Base-by-base conservation (phyloP, 92 coral and sea anemone genomes). In the Pocillopora meandrina region DNA sequence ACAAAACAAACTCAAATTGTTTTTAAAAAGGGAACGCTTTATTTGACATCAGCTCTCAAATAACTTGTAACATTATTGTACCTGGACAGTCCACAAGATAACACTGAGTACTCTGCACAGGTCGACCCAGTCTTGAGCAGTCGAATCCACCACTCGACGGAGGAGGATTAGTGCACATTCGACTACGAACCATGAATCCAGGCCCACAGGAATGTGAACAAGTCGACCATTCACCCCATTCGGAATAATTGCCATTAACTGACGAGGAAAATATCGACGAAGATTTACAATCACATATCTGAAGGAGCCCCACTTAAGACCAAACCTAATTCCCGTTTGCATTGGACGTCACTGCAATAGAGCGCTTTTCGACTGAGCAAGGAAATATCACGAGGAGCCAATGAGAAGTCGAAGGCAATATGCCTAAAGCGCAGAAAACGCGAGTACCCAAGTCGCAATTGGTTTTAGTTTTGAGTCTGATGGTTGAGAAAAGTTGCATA, bases 191-290 rank as follows among this genome's bases (percentile, higher is more conserved):
- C 80, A 85, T 92, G 33, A 86, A 74, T 14, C 99, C 99, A 57
- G 95, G 90, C 31, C 99, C 99, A 88, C 99, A 97, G 8, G 98
- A 52, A 60, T 87, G 85, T 5, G 97, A 92, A 72, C 99, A 97
- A 20, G 75, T 63, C 15, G 93, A 81, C 99, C 99, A 97, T 2
- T 74, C 79, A 5, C 95, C 74, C 99, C 99, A 97, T 1, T 87
- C 80, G 5, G 98, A 89, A 84, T 89, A 95, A 47, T 90, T 89
- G 15, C 99, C 99, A 77, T 95, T 83, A 56, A 93, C 98, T 95
- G 81, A 15, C n/a, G 66, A 36, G 69, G 5, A 71, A 81, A n/a
- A 6, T 0, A 52, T 13, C 17, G 61, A 14, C 16, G 26, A 12
- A 70, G 36, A 58, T 15, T 66, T 4, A 57, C 26, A 33, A 69